Base-by-base conservation (phyloP, 2,113 vertebrate species). In the Urocolius indicus region DNA sequence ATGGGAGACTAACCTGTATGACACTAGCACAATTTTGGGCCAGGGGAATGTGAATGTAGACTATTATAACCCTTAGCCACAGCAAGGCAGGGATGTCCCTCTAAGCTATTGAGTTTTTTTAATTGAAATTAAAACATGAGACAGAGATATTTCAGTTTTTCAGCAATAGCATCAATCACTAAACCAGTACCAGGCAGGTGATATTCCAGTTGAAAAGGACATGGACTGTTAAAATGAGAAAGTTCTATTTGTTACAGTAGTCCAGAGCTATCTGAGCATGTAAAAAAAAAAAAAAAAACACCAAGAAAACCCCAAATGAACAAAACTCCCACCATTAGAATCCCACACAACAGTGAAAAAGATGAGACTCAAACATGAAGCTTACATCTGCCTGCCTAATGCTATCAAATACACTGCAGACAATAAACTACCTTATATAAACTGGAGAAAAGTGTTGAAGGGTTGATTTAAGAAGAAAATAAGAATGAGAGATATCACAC, bases 41-140 rank as follows among this genome's bases (percentile, higher is more conserved):
- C 21, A 85, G 22, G 3, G 3, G 7, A 75, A 9, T 49, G 29
- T 41, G 17, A 65, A 23, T 24, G n/a, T 9, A 45, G 36, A 41
- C 13, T 36, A 26, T 17, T 48, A 20, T 3, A 66, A 17, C 5
- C 63, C 46, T 86, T 38, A 73, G 30, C 36, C n/a, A 49, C 1
- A 3, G 14, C 0, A 0, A 72, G 11, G 13, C 58, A 23, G 18
- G 17, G 14, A 3, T 29, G 11, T 20, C 29, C n/a, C 43, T 71
- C 18, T 4, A 30, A 11, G 2, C 1, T n/a, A 13, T 8, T 46
- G 4, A 48, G 67, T 67, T 26, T 68, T n/a, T 85, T 68, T 57
- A 46, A 63, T 17, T 19, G 2, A 85, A 63, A 75, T 21, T 45
- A 0, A 90, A 88, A 32, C 41, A 1, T 68, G 13, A 5, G 29